Percentiles rank a stretch among this genome's conserved stretches.
phyloP scores from a whole-genome alignment of 1,140 invertebrate genomes.

The Trissolcus basalis region DNA sequence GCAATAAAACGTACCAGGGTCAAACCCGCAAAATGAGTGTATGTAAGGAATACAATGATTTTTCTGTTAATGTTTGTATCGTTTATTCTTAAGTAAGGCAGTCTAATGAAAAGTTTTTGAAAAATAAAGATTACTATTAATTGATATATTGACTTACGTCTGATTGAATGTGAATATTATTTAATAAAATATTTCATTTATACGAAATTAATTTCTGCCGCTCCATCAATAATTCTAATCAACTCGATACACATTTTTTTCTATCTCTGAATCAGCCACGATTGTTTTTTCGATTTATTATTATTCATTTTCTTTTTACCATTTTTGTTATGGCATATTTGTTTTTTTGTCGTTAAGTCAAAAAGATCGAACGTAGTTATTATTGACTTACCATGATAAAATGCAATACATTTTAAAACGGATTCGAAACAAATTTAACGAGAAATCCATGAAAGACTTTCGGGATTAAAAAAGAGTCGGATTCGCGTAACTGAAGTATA shows the following conservation, averaged over 20 bases:
- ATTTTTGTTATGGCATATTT: too few relatives aligned
- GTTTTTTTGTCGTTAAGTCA: conserved; percentile 12
- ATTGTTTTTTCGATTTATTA: too few relatives aligned
- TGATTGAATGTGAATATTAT: conserved; percentile 58
- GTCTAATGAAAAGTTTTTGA: conserved; percentile 60
- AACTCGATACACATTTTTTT: too few relatives aligned
- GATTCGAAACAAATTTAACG: conserved; percentile 10
- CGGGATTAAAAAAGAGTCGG: conserved; percentile 28
- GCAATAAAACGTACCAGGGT: conserved; percentile 55
- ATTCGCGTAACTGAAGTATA: conserved; percentile 15
- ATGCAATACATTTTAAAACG: neutral
- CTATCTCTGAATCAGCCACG: neutral
- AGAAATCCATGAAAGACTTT: conserved; percentile 23
- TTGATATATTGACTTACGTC: conserved; percentile 59
- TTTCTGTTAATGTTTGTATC: conserved; percentile 59
- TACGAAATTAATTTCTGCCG: too few relatives aligned
- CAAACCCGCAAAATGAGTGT: conserved; percentile 46
- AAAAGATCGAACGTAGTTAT: too few relatives aligned
- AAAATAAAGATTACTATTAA: conserved; percentile 61
- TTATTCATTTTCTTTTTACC: conserved; percentile 12
- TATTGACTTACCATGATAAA: neutral
- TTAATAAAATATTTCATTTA: conserved; percentile 56
- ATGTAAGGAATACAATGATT: conserved; percentile 52
- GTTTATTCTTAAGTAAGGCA: conserved; percentile 56
- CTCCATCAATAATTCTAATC: too few relatives aligned